phyloP scores from a whole-genome alignment of 1,140 invertebrate genomes.

The Hycleus phaleratus region DNA sequence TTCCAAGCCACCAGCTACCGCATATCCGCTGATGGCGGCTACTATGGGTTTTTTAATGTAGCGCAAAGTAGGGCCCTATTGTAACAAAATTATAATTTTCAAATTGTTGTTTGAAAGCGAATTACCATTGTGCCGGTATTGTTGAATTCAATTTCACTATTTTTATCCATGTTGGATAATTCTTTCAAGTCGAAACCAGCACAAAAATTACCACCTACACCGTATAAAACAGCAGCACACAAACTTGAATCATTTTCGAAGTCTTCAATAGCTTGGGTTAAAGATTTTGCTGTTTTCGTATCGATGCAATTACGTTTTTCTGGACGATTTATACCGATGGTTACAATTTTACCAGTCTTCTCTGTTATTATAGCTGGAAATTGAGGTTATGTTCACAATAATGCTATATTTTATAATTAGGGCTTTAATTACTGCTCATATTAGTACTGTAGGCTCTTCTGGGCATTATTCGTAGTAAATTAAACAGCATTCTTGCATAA shows the following conservation, averaged over 20 bases:
- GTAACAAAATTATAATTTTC: not conserved
- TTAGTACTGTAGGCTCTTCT: too few species aligned
- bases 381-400: not conserved
- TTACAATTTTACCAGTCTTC: slow-evolving; percentile 54
- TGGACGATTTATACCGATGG: slow-evolving; percentile 82
- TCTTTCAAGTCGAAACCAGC: slow-evolving; percentile 79
- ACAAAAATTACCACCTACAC: slow-evolving; percentile 84
- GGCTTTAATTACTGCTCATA: too few species aligned
- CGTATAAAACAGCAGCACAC: slow-evolving; percentile 71
- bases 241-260: slow-evolving; percentile 71
- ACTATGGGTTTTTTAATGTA: slow-evolving; percentile 75
- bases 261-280: slow-evolving; percentile 62
- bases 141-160: not conserved
- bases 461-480: too few species aligned
- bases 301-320: slow-evolving; percentile 75
- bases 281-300: slow-evolving; percentile 52
- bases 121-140: slow-evolving; percentile 3
- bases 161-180: slow-evolving; percentile 44
- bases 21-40: slow-evolving; percentile 78
- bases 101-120: not conserved
- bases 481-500: too few species aligned
- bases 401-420: too few species aligned
- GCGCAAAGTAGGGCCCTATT: slow-evolving; percentile 54
- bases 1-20: slow-evolving; percentile 83
- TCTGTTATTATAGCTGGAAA: slow-evolving; percentile 48